Evolutionary conservation across 1,140 invertebrate genomes (phyloP), one percentile per base, ranked within the genome.

Genomic region (Papilio xuthus): DNA sequence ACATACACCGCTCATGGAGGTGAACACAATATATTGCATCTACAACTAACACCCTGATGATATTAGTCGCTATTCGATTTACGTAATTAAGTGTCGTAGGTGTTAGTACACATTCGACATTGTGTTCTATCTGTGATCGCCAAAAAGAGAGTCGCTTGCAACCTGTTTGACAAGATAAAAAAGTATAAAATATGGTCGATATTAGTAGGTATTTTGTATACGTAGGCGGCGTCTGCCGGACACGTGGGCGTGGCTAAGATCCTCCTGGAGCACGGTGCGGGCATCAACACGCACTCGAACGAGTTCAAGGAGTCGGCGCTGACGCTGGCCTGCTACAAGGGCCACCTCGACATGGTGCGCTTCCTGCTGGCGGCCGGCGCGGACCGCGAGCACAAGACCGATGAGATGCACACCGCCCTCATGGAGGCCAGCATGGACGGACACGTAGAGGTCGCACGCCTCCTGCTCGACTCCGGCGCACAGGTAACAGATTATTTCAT

Each of bases 351-450:
- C 91, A 99, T 99, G 98, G 99, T 99, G n/a, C 96, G 98, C 78
- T 99, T 98, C 91, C 95, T 99, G 79, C 92, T 99, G 74, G 98
- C 98, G 84, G 97, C 98, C 84, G 98, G 98, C 82, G 98, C 99
- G 28, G 98, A 99, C 93, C 97, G 99, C 94, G 98, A 99, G 94
- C 98, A 99, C 95, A 99, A 99, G 95, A 99, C 99, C 0, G 99
- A 99, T 94, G 99, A 99, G 94, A 99, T 99, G 98, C 99, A 99
- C 94, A 99, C 99, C 1, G 99, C 99, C 32, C 94, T 99, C 3
- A 99, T 99, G 99, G 99, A 99, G 94, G 99, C 99, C 28, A 99
- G 98, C 42, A 99, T 99, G 99, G 99, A 99, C 94, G 99, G 99
- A 3, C 99, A 99, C 93, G 96, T 99, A 0, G 98, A 99, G 94